A percentile compares a stretch with the other conserved stretches of the same genome.
Evolutionary conservation across 2,113 vertebrate species (phyloP).

Genomic region (Rhinoderma darwinii): DNA sequence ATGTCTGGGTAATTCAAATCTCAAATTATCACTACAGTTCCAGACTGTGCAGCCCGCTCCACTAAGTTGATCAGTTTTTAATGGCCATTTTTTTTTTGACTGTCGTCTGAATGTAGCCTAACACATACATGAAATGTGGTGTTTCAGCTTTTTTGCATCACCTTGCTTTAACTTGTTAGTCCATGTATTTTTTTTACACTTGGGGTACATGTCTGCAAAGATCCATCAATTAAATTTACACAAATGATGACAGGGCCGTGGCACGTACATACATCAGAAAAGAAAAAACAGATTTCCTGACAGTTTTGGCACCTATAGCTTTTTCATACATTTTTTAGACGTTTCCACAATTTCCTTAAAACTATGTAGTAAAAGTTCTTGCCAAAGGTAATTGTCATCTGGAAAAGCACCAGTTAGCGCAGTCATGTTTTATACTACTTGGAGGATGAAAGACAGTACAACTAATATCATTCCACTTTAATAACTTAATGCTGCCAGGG

Average conservation of each 20-base stretch:
- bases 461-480: conserved; percentile 45
- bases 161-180: neutral
- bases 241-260: neutral
- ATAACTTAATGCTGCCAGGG: conserved; percentile 45
- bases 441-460: neutral
- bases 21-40: too few relatives aligned
- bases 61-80: too few relatives aligned
- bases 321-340: conserved; percentile 10
- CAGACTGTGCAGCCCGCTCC: too few relatives aligned
- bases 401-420: conserved; percentile 38
- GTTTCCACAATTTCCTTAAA: conserved; percentile 22
- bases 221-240: neutral
- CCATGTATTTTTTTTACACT: neutral
- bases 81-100: too few relatives aligned
- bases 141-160: neutral
- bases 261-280: neutral
- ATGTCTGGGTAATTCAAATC: too few relatives aligned
- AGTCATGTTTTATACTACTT: conserved; percentile 43
- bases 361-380: conserved; percentile 23
- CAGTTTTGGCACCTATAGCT: neutral
- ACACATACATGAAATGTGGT: neutral
- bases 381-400: conserved; percentile 44
- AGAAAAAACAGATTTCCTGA: conserved; percentile 39
- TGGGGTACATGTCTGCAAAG: neutral
- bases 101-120: too few relatives aligned